Conservation (phyloP, 2,113 vertebrate genomes). For the Crotalus helleri region DNA sequence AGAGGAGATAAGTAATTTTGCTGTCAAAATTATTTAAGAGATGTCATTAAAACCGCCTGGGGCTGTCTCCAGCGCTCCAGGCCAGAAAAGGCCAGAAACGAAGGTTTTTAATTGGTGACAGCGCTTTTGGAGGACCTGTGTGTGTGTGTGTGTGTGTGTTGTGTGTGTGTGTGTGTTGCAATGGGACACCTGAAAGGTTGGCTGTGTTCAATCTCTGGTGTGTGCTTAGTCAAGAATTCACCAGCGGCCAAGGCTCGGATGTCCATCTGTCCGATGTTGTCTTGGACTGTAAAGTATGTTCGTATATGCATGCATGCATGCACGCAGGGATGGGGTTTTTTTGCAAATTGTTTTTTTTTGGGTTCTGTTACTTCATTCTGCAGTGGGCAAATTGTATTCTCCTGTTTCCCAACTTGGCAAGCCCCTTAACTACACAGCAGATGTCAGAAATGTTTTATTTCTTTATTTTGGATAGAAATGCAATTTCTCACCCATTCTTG, state of each 20-base stretch:
- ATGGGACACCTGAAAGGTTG: accelerated
- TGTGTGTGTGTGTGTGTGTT: background rate
- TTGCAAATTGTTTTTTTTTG: background rate
- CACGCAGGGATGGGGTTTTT: background rate
- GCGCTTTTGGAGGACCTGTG: background rate
- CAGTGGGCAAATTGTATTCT: background rate
- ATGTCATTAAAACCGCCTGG: constrained; percentile 65
- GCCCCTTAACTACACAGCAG: accelerated
- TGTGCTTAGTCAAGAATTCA: background rate
- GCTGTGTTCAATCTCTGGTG: background rate
- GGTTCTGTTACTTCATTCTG: background rate
- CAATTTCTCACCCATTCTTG: background rate
- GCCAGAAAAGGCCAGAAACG: constrained; percentile 55
- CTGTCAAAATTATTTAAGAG: constrained; percentile 72
- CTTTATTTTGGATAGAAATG: accelerated
- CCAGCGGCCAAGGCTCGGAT: accelerated
- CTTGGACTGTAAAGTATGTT: background rate
- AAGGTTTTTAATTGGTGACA: constrained; percentile 59
- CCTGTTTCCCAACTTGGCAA: background rate
- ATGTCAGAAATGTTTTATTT: background rate
- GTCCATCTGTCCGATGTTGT: background rate
- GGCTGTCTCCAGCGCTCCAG: constrained; percentile 57
- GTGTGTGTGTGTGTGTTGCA: background rate
- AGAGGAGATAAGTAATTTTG: constrained; percentile 62
- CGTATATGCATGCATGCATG: background rate